These are phyloP conservation scores for Tortricodes alternella DNA, from an alignment of 2,888 invertebrate species.

Conservation along the genomic window DNA sequence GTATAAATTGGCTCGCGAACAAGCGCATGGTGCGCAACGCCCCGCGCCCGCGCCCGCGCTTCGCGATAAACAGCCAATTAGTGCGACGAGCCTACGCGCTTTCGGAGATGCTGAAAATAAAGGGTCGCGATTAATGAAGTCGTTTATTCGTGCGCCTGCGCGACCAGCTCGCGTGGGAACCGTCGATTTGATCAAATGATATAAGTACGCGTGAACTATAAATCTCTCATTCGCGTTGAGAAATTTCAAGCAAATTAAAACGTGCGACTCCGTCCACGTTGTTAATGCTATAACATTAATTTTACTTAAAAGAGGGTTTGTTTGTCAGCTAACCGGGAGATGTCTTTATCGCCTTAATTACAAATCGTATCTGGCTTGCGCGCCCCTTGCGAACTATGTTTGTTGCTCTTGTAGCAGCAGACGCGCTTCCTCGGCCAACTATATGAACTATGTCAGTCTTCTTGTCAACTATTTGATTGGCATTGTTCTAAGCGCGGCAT, in stretches of 20 bases:
- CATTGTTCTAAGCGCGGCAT: too few species aligned
- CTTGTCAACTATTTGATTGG: neutral
- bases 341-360: conserved; percentile 66
- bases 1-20: conserved; percentile 68
- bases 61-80: conserved; percentile 70
- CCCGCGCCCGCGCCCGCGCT: too few species aligned
- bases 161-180: conserved; percentile 39
- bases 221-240: conserved; percentile 43
- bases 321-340: conserved; percentile 52
- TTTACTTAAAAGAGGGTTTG: conserved; percentile 56
- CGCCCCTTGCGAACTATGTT: conserved; percentile 51
- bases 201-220: conserved; percentile 47
- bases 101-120: conserved; percentile 54
- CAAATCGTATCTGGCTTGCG: conserved; percentile 48
- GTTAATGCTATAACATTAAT: conserved; percentile 57
- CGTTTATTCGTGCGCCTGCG: conserved; percentile 55
- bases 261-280: conserved; percentile 39
- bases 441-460: conserved; percentile 9
- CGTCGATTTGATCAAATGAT: conserved; percentile 52
- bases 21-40: conserved; percentile 53
- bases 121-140: conserved; percentile 61
- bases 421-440: conserved; percentile 5
- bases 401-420: conserved; percentile 37
- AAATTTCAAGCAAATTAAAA: conserved; percentile 44
- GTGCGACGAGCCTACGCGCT: conserved; percentile 51